Evolutionary conservation across 2,113 vertebrate genomes (phyloP).

Genomic region (Lophochroa leadbeateri): DNA sequence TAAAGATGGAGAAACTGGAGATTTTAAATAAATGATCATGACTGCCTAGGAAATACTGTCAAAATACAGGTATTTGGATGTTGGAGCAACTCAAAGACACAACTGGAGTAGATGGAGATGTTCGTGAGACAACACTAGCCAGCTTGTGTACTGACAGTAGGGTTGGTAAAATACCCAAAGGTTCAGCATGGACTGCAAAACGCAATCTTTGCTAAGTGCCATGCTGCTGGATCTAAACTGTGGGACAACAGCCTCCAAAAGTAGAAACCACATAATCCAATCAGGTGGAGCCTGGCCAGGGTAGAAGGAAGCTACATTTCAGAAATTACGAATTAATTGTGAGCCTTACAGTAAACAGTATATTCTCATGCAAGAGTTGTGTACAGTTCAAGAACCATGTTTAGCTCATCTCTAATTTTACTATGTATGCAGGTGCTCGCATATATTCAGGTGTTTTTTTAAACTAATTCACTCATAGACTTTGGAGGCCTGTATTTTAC

Average conservation of each 20-base stretch:
- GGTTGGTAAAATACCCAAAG: background rate
- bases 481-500: background rate
- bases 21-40: background rate
- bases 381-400: constrained; percentile 24
- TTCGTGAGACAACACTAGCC: background rate
- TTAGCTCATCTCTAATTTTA: constrained; percentile 30
- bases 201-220: background rate
- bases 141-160: background rate
- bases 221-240: background rate
- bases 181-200: background rate
- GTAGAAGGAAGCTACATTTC: background rate
- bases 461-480: background rate
- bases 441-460: background rate
- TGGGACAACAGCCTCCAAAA: background rate
- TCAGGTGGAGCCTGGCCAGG: background rate
- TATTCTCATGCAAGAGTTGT: background rate
- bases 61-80: background rate
- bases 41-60: constrained; percentile 4
- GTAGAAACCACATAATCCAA: background rate
- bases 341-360: background rate
- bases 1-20: constrained; percentile 10
- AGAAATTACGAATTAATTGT: background rate
- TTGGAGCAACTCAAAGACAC: background rate
- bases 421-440: background rate
- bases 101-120: background rate